phyloP scores from a whole-genome alignment of 2,888 invertebrate species.

The Lacanobia oleracea region DNA sequence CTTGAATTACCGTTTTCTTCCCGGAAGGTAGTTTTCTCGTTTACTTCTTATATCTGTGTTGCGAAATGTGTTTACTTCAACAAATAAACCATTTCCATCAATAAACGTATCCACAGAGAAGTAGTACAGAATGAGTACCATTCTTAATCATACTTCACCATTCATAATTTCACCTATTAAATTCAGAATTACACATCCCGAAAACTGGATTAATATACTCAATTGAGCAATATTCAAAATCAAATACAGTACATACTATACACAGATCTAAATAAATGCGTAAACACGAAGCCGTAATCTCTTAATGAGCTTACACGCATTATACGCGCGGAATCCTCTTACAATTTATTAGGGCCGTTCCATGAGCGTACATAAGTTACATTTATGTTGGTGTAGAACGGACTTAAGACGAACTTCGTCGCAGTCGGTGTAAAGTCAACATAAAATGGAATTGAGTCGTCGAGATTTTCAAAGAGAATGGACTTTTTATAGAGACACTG shows the following conservation, averaged over 20 bases:
- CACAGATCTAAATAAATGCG: slow-evolving; percentile 47
- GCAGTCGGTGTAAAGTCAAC: slow-evolving; percentile 49
- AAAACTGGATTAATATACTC: slow-evolving; percentile 12
- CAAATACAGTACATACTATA: slow-evolving; percentile 18
- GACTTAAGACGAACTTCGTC: slow-evolving; percentile 55
- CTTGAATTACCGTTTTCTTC: slow-evolving; percentile 9
- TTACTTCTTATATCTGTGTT: slow-evolving; percentile 7
- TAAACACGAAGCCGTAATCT: slow-evolving; percentile 57
- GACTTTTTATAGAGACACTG: slow-evolving; percentile 53
- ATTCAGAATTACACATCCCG: neutral
- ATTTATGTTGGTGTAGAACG: slow-evolving; percentile 50
- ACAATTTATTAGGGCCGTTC: slow-evolving; percentile 63
- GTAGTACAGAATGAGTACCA: accelerated
- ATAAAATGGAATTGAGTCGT: slow-evolving; percentile 59
- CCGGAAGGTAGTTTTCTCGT: slow-evolving; percentile 4
- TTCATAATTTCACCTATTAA: neutral
- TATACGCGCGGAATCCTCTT: slow-evolving; percentile 59
- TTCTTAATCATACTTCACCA: neutral
- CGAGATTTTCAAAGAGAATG: slow-evolving; percentile 57
- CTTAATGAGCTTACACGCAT: slow-evolving; percentile 65
- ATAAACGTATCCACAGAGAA: neutral
- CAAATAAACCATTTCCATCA: neutral
- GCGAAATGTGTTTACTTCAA: slow-evolving; percentile 2
- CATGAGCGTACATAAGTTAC: slow-evolving; percentile 53
- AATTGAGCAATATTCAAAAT: slow-evolving; percentile 27